Evolutionary conservation across 2,888 invertebrate genomes (phyloP).

Genomic region (Agrochola circellaris): DNA sequence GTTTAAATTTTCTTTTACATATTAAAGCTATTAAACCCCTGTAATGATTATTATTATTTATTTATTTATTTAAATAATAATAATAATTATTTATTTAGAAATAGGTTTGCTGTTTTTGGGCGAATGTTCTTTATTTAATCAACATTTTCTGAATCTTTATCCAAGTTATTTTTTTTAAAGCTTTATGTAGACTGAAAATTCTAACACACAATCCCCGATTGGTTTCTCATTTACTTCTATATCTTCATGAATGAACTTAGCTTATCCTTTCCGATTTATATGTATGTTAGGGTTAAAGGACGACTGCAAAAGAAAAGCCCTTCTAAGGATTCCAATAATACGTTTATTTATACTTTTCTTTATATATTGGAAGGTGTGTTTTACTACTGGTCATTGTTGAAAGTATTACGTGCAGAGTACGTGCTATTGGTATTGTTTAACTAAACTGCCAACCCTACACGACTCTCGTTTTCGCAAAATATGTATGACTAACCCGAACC

Average conservation of each 20-base stretch:
- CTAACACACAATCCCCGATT: too few species aligned
- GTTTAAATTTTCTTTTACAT: background rate
- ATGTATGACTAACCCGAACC: constrained; percentile 40
- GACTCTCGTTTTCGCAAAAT: constrained; percentile 41
- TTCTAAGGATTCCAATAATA: too few species aligned
- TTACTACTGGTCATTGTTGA: background rate
- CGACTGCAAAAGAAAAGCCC: too few species aligned
- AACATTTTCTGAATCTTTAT: background rate
- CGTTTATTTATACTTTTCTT: too few species aligned
- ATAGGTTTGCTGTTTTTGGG: background rate
- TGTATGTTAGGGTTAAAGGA: background rate
- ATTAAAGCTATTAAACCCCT: too few species aligned
- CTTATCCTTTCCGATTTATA: background rate
- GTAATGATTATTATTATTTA: too few species aligned
- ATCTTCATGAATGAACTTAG: background rate
- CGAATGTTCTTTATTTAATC: background rate
- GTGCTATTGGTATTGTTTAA: too few species aligned
- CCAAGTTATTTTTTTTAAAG: background rate
- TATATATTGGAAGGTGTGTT: too few species aligned
- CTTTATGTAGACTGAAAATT: background rate
- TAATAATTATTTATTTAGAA: background rate
- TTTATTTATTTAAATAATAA: too few species aligned
- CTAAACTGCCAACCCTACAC: constrained; percentile 29
- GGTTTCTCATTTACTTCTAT: too few species aligned
- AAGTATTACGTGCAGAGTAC: background rate